These are phyloP conservation scores for Apomyelois bistriatella DNA, from an alignment of 2,888 invertebrate genomes.

Conservation along the genomic window DNA sequence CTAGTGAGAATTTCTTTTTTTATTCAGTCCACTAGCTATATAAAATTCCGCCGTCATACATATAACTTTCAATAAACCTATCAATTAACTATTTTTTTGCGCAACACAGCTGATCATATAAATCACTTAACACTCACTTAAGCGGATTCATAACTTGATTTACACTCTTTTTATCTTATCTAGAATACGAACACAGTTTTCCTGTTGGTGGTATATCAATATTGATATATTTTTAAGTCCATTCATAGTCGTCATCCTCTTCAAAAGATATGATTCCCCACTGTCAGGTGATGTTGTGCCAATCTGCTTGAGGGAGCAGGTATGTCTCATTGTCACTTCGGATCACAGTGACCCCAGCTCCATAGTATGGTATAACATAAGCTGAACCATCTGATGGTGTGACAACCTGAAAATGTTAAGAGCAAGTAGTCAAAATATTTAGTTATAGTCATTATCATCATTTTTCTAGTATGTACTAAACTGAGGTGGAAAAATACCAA, in stretches of 20 bases:
- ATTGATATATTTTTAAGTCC: slow-evolving; percentile 50
- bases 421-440: no score
- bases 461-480: no score
- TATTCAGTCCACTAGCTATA: no score
- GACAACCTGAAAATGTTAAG: slow-evolving; percentile 80
- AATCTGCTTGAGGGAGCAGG: slow-evolving; percentile 88
- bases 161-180: background rate
- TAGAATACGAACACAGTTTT: slow-evolving; percentile 20
- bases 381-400: slow-evolving; percentile 97
- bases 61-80: no score
- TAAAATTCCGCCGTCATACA: no score
- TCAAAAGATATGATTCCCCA: slow-evolving; percentile 73
- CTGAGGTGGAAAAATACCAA: no score
- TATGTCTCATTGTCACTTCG: slow-evolving; percentile 92
- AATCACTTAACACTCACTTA: no score
- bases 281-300: slow-evolving; percentile 82
- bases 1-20: no score
- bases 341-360: slow-evolving; percentile 90
- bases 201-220: slow-evolving; percentile 22
- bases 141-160: no score
- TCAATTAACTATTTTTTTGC: no score
- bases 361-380: slow-evolving; percentile 96
- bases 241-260: slow-evolving; percentile 71
- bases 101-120: no score
- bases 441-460: no score